Evolutionary conservation across 2,888 invertebrate species (phyloP), one percentile per base, ranked within the genome.

Genomic region (Hirtodrosophila duncani): DNA sequence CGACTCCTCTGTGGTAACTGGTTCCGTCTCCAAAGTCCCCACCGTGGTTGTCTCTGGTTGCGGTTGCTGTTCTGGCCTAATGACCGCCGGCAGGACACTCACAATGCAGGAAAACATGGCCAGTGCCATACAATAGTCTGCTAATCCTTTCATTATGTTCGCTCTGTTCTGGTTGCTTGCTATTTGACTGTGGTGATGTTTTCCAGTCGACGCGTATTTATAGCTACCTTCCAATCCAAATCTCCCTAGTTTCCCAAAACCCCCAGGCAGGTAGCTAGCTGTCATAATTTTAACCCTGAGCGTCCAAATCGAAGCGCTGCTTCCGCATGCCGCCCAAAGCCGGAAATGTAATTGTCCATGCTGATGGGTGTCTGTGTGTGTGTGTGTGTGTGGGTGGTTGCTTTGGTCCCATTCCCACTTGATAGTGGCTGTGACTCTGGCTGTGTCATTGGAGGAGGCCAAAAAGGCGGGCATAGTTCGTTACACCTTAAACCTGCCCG

Each of bases 231-330:
- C 16, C 24, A 20, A 20, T 7, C 41, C 17, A 42, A 10, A n/a
- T 24, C 13, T 41, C 24, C 20, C 41, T 33, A 10, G n/a, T 63
- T 31, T 50, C 46, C 20, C 5, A 20, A 4, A 5, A 33, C 20
- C 17, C 29, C 21, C 21, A 10, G n/a, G 16, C 38, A 11, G 30
- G 63, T 39, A 67, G 44, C 36, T 42, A 78, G 55, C 63, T 74
- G 75, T 81, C 79, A 79, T 75, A 81, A 74, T 75, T 74, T 50
- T 34, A 44, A 59, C 77, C 75, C 66, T 70, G 71, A 70, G 60
- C 71, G 71, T 46, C 58, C 71, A 67, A 71, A 64, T 63, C 52
- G 53, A 60, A 49, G 61, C 60, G 55, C 37, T 56, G 56, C 66
- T 80, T 80, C 82, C 77, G 82, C 77, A 75, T 59, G 48, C 52